Evolutionary conservation across 1,140 invertebrate species (phyloP).

Genomic region (Brachionus sp.): DNA sequence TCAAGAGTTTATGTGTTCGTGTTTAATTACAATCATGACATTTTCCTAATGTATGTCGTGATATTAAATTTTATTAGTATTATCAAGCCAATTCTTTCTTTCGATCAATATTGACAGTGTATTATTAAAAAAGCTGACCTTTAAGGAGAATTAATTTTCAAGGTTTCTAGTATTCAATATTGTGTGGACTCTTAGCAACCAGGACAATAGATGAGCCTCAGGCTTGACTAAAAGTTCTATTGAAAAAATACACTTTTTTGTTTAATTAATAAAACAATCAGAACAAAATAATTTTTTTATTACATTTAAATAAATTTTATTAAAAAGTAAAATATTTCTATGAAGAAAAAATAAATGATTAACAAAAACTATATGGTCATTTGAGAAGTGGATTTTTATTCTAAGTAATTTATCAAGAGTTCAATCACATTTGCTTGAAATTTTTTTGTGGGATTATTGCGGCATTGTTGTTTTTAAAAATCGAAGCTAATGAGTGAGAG

Average conservation of each 20-base stretch:
- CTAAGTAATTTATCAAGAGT: neutral
- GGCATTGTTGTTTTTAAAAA: neutral
- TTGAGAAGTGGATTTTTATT: neutral
- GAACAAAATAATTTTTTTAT: neutral
- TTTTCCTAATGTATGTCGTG: neutral
- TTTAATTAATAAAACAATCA: neutral
- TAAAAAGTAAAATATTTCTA: neutral
- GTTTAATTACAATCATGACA: constrained; percentile 9
- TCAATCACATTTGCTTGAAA: neutral
- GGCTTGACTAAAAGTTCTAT: neutral
- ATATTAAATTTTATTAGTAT: constrained; percentile 8
- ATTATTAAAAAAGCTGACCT: neutral
- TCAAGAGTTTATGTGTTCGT: neutral
- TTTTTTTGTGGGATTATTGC: neutral
- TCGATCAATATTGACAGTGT: constrained; percentile 1
- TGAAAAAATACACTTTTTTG: neutral
- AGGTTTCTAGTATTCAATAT: neutral
- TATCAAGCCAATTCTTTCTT: neutral
- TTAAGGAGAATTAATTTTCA: neutral
- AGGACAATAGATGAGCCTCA: neutral
- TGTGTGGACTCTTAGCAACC: neutral
- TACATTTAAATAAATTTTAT: neutral
- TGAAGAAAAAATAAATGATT: too few species aligned
- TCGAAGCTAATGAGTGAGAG: neutral
- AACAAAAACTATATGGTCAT: neutral